These are phyloP conservation scores for Cordilura impudica DNA, from an alignment of 2,888 invertebrate species.

Conservation along the genomic window DNA sequence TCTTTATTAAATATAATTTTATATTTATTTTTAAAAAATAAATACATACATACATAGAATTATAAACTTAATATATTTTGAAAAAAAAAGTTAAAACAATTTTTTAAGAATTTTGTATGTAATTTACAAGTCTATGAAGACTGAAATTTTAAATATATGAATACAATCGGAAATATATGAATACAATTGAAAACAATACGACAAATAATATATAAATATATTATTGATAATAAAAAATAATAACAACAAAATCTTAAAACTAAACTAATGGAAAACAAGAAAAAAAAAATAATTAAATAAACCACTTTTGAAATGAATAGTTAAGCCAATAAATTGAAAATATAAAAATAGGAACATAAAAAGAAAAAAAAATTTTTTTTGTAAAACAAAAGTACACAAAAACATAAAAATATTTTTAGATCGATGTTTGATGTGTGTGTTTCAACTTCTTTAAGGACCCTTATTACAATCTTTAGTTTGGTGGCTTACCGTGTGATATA, in stretches of 20 bases:
- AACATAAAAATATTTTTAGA: background rate
- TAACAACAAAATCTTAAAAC: conserved; percentile 50
- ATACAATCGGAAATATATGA: conserved; percentile 33
- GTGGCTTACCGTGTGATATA: background rate
- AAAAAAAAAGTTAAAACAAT: conserved; percentile 28
- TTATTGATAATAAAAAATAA: conserved; percentile 33
- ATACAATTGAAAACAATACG: background rate
- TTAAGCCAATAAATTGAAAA: conserved; percentile 38
- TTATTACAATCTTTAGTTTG: background rate
- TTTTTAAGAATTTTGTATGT: conserved; percentile 12
- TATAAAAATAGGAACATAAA: background rate
- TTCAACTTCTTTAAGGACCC: background rate
- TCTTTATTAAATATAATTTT: conserved; percentile 41
- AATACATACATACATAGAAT: conserved; percentile 21
- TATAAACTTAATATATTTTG: conserved; percentile 14
- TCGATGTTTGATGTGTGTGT: background rate
- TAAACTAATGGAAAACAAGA: conserved; percentile 33
- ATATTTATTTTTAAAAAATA: conserved; percentile 41
- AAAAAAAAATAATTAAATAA: background rate
- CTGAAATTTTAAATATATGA: conserved; percentile 9
- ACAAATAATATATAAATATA: conserved; percentile 13
- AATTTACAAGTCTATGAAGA: conserved; percentile 21
- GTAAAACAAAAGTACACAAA: conserved; percentile 10
- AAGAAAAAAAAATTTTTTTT: background rate
- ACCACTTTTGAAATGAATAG: conserved; percentile 6